Conservation (phyloP, 2,113 vertebrate genomes). For the Dasyurus viverrinus region DNA sequence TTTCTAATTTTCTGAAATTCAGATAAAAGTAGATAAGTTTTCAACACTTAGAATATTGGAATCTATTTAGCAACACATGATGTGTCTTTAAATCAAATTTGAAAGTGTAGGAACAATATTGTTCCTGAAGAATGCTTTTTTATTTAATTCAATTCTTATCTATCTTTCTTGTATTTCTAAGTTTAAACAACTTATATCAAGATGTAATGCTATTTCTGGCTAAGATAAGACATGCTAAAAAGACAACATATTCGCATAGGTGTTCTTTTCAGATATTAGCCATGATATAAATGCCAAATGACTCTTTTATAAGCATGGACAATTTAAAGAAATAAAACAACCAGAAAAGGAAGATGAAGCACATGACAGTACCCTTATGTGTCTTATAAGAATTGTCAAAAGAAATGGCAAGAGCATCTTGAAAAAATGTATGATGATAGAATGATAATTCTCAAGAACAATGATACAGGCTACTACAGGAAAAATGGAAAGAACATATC, state of each 20-base stretch:
- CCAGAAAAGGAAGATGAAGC: slow-evolving; percentile 1
- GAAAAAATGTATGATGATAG: not conserved
- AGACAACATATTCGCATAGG: not conserved
- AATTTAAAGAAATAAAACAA: not conserved
- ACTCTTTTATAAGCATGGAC: not conserved
- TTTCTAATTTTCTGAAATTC: not conserved
- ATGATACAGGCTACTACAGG: not conserved
- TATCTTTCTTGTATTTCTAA: not conserved
- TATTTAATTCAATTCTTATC: not conserved
- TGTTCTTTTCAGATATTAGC: not conserved
- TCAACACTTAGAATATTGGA: not conserved
- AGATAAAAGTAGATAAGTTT: slow-evolving; percentile 3
- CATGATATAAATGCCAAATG: not conserved
- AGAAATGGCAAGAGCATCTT: not conserved
- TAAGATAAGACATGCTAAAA: not conserved
- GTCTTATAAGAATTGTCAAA: not conserved
- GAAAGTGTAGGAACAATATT: not conserved
- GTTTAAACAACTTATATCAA: not conserved
- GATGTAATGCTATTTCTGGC: slow-evolving; percentile 3
- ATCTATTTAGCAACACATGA: not conserved
- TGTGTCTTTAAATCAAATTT: slow-evolving; percentile 6
- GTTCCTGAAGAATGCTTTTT: not conserved
- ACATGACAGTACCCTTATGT: not conserved
- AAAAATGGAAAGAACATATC: not conserved
- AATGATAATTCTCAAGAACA: not conserved